Base-by-base conservation (phyloP, 2,797 vertebrate species). In the Hoplostethus atlanticus region DNA sequence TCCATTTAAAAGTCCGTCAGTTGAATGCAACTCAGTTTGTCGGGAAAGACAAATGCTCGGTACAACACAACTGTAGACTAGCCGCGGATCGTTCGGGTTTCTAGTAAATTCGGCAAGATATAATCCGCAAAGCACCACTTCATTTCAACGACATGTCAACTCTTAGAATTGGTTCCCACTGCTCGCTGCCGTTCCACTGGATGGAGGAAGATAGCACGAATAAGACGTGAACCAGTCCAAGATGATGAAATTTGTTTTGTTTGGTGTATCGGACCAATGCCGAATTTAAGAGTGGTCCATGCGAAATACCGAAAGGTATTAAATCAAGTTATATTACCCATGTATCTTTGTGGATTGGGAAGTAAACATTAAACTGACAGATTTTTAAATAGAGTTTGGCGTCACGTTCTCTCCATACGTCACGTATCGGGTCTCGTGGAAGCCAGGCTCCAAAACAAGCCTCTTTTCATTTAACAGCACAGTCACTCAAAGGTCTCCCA, bases 301-400 rank as follows among this genome's bases (percentile, higher is more conserved):
- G 0, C 13, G 6, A 15, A 7, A 3, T 3, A 3, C 6, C 8
- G 8, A 0, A 2, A n/a, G 0, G 0, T 0, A 0, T 0, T 25
- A 0, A 0, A 0, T 58, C n/a, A 0, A 1, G 0, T n/a, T 21
- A 1, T 1, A 0, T 9, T 3, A 0, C 2, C 5, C 2, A 2
- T 0, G 0, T 0, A 17, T 12, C n/a, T 28, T 5, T 0, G 0
- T 0, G 6, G 17, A 10, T 9, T 5, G 6, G 5, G 8, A 4
- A 5, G 31, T 17, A 1, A 71, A 71, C 25, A 8, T 2, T 6
- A 0, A 50, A 2, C 40, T 0, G 2, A 5, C 25, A 4, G 9
- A 46, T 51, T 72, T 31, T 25, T 13, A 10, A 46, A 64, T 0
- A 44, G 2, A 6, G 57, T 63, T 47, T 21, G 63, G 58, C 1